Evolutionary conservation across 2,113 vertebrate genomes (phyloP).

Genomic region (Scophthalmus maximus): DNA sequence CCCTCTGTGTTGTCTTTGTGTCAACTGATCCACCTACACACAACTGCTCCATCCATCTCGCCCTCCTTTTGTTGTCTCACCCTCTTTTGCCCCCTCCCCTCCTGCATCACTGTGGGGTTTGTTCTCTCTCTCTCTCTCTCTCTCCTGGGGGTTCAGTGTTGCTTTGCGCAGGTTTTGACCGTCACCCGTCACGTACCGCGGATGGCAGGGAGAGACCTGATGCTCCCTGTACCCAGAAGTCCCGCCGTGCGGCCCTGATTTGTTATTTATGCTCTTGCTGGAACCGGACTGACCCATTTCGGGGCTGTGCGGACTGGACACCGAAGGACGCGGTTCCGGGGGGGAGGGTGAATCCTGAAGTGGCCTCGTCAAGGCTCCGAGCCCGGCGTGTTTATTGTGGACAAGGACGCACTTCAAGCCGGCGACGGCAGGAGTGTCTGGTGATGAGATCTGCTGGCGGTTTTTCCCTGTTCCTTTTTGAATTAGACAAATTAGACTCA

Average conservation of each 20-base stretch:
- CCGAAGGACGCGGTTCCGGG: background rate
- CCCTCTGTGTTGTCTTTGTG: constrained; percentile 72
- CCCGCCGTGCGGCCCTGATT: constrained; percentile 24
- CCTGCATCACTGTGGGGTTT: background rate
- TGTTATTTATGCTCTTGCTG: constrained; percentile 33
- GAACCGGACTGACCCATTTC: constrained; percentile 36
- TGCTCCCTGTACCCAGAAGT: constrained; percentile 20
- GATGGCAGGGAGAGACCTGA: constrained; percentile 23
- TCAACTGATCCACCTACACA: constrained; percentile 70
- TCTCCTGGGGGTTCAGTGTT: constrained; percentile 36
- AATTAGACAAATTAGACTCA: background rate
- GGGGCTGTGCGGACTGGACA: constrained; percentile 8
- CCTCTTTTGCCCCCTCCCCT: constrained; percentile 31
- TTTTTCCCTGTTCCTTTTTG: constrained; percentile 1
- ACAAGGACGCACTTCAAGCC: constrained; percentile 46
- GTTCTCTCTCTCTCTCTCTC: no score
- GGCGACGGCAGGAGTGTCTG: constrained; percentile 11
- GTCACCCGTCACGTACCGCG: background rate
- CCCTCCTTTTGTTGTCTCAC: constrained; percentile 56
- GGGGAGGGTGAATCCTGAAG: constrained; percentile 58
- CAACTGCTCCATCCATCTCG: constrained; percentile 48
- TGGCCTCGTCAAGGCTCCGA: constrained; percentile 57
- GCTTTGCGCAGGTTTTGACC: constrained; percentile 36
- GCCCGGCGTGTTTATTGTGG: constrained; percentile 30
- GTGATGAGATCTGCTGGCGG: constrained; percentile 16